Conservation (phyloP, 2,888 invertebrate species). For the Sturmia bella region DNA sequence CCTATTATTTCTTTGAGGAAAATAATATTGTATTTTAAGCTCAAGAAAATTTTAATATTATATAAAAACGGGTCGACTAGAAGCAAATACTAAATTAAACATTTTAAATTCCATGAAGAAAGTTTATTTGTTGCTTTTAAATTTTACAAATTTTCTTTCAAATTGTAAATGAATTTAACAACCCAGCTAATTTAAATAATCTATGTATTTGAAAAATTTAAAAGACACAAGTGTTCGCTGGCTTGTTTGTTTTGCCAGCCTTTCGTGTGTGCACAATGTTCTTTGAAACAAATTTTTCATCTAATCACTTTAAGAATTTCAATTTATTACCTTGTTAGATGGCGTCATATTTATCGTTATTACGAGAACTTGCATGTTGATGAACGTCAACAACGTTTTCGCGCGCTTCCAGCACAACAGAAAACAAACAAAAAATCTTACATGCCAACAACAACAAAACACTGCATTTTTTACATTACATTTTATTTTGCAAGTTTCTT, state of each 20-base stretch:
- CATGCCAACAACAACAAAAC: constrained; percentile 19
- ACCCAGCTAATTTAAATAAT: constrained; percentile 19
- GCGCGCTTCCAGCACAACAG: constrained; percentile 35
- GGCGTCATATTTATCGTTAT: constrained; percentile 65
- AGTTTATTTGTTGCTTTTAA: no score
- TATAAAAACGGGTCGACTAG: no score
- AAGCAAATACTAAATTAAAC: no score
- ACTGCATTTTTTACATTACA: constrained; percentile 23
- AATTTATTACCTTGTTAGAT: constrained; percentile 64
- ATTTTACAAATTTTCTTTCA: not conserved
- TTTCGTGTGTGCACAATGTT: constrained; percentile 17
- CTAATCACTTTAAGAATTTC: constrained; percentile 57
- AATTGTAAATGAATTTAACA: constrained; percentile 4
- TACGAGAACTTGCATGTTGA: constrained; percentile 19
- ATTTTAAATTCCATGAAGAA: no score
- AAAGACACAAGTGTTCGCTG: constrained; percentile 23
- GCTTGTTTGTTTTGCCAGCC: not conserved
- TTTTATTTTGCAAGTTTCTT: constrained; percentile 23
- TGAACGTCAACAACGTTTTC: constrained; percentile 39
- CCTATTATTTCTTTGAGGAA: no score
- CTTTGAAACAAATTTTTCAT: constrained; percentile 42
- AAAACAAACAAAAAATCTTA: constrained; percentile 10
- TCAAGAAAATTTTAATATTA: no score
- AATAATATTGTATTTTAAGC: no score
- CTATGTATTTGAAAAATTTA: constrained; percentile 1